Evolutionary conservation across 1,140 invertebrate species (phyloP), one percentile per base, ranked within the genome.

Genomic region (Ostrea denselamellosa): DNA sequence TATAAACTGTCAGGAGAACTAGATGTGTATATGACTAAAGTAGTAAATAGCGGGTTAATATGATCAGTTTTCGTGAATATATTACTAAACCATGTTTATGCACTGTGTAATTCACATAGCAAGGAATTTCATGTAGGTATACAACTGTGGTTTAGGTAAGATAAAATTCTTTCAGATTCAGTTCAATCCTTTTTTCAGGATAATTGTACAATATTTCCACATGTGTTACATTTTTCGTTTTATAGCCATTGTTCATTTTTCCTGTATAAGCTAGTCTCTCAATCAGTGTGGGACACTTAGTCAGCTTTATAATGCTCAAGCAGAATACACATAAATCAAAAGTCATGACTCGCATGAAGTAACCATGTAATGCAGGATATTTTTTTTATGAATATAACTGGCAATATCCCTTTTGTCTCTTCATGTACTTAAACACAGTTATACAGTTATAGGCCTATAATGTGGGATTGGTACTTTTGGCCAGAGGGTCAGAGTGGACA

Each of bases 381-480:
- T 77, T 77, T 77, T 77, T 77, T 77, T 77, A 77, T 77, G 68
- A 77, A 77, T 77, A 77, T 77, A 28, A 77, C 12, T 77, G 68
- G 68, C 25, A 25, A 77, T 22, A 14, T 77, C 28, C 25, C 25
- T 25, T 34, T 77, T 77, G 68, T 77, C 25, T 62, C 17, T 22
- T 10, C 34, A 2, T 28, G 68, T 77, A 77, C 68, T 28, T 8
- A 77, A 44, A 62, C 58, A 62, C n/a, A n/a, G 58, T 7, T 12
- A n/a, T 62, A 77, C 25, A 77, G 68, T 77, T n/a, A 62, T 7
- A 62, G 56, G 28, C 25, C 14, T 28, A 10, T 71, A 34, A 10
- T 12, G 12, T 28, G 25, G 68, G 68, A 77, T 62, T 28, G 68
- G 25, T 12, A 77, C 12, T 28, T 22, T 12, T 77, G 68, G 68